Evolutionary conservation across 2,888 invertebrate species (phyloP).

Genomic region (Xanthia icteritia): DNA sequence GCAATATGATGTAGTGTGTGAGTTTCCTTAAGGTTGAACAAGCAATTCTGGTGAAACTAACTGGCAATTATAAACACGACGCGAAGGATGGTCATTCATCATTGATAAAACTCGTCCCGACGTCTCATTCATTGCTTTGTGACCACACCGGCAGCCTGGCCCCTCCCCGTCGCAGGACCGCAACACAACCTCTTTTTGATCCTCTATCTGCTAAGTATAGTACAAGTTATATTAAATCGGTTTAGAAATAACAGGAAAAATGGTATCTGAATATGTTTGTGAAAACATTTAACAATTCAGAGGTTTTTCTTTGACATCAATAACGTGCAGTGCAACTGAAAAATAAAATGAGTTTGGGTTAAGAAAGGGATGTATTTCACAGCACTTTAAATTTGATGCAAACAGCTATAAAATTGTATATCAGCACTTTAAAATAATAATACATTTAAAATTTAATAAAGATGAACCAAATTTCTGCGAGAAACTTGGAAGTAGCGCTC

Average conservation of each 20-base stretch:
- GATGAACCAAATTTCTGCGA: too few relatives aligned
- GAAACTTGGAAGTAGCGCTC: too few relatives aligned
- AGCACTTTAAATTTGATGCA: too few relatives aligned
- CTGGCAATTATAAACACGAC: slow-evolving; percentile 62
- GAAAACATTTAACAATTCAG: neutral
- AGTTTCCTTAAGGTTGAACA: slow-evolving; percentile 32
- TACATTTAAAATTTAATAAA: too few relatives aligned
- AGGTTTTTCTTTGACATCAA: neutral
- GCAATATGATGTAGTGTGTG: slow-evolving; percentile 10
- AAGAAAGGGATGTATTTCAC: too few relatives aligned
- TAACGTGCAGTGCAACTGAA: neutral
- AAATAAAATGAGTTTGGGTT: neutral
- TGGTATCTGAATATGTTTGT: neutral
- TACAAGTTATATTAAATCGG: neutral
- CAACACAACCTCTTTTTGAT: slow-evolving; percentile 16
- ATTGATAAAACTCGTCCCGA: slow-evolving; percentile 84
- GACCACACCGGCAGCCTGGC: slow-evolving; percentile 36
- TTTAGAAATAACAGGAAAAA: neutral
- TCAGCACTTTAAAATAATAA: too few relatives aligned
- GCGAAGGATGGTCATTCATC: slow-evolving; percentile 76
- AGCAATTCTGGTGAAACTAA: slow-evolving; percentile 37
- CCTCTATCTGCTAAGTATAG: neutral
- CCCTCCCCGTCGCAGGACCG: slow-evolving; percentile 8
- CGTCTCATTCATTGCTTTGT: slow-evolving; percentile 78
- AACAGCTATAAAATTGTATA: too few relatives aligned